phyloP scores from a whole-genome alignment of 1,140 invertebrate genomes.

The Cydia fagiglandana region DNA sequence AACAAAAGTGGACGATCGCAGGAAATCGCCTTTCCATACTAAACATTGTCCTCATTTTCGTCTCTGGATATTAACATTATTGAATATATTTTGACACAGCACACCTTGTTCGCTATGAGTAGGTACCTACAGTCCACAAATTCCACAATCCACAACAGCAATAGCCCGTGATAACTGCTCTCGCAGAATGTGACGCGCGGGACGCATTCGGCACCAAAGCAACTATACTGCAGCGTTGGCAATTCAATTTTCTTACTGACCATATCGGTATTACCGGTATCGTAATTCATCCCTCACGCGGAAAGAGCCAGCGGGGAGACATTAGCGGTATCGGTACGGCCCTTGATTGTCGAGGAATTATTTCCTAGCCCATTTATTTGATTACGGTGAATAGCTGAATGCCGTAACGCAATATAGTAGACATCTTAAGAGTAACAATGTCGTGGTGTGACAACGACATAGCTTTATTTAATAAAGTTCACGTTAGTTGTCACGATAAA shows the following conservation, averaged over 20 bases:
- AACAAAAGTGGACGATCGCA: no score
- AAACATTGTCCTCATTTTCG: no score
- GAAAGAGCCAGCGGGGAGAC: conserved; percentile 17
- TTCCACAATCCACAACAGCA: conserved; percentile 41
- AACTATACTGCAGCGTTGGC: conserved; percentile 46
- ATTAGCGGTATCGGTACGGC: conserved; percentile 28
- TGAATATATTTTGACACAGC: not conserved
- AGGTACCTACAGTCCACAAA: conserved; percentile 30
- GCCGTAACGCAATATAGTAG: not conserved
- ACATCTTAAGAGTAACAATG: not conserved
- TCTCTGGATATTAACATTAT: no score
- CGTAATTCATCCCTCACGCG: conserved; percentile 27
- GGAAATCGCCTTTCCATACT: no score
- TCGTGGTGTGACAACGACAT: conserved; percentile 12
- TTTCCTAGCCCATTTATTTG: conserved; percentile 16
- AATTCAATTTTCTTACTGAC: conserved; percentile 74
- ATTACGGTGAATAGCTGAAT: conserved; percentile 10
- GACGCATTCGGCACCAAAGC: conserved; percentile 72
- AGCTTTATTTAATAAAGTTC: conserved; percentile 3
- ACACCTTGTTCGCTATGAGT: not conserved
- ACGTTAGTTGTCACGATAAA: conserved; percentile 4
- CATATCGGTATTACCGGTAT: conserved; percentile 49
- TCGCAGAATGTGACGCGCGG: conserved; percentile 61
- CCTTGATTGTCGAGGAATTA: conserved; percentile 22
- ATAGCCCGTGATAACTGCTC: conserved; percentile 60